Evolutionary conservation across 2,113 vertebrate species (phyloP).

Genomic region (Ellobius talpinus): DNA sequence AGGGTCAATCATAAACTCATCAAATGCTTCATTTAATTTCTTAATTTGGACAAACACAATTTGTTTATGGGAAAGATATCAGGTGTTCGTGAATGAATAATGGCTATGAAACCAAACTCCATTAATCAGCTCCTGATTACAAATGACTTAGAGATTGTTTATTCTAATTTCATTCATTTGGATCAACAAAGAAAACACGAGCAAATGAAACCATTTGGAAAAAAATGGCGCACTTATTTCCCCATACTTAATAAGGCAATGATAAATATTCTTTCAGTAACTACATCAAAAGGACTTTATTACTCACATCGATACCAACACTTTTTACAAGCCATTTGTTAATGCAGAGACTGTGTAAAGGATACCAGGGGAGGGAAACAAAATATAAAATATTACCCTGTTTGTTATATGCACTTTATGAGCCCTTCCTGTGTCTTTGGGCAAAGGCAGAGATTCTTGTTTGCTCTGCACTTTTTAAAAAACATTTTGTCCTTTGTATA

Average conservation of each 20-base stretch:
- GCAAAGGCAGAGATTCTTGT: background rate
- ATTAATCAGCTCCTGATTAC: conserved; percentile 99
- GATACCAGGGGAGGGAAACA: background rate
- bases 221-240: conserved; percentile 93
- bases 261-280: conserved; percentile 95
- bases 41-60: conserved; percentile 99
- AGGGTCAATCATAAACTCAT: conserved; percentile 99
- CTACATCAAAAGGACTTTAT: conserved; percentile 93
- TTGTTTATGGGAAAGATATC: conserved; percentile 99
- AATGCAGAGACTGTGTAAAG: conserved; percentile 60
- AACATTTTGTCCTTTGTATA: background rate
- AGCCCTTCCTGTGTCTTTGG: conserved; percentile 4
- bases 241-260: conserved; percentile 94
- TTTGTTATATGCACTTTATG: background rate
- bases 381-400: background rate
- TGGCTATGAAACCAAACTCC: conserved; percentile 96
- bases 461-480: background rate
- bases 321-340: conserved; percentile 67
- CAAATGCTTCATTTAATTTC: conserved; percentile 99
- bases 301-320: conserved; percentile 87
- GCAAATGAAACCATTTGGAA: conserved; percentile 92
- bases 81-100: conserved; percentile 99
- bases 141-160: conserved; percentile 98
- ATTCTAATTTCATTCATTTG: conserved; percentile 99
- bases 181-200: conserved; percentile 98